A percentile compares a stretch with the other conserved stretches of the same genome.
Conservation (phyloP, 2,888 invertebrate species). For the Linyphia triangularis region DNA sequence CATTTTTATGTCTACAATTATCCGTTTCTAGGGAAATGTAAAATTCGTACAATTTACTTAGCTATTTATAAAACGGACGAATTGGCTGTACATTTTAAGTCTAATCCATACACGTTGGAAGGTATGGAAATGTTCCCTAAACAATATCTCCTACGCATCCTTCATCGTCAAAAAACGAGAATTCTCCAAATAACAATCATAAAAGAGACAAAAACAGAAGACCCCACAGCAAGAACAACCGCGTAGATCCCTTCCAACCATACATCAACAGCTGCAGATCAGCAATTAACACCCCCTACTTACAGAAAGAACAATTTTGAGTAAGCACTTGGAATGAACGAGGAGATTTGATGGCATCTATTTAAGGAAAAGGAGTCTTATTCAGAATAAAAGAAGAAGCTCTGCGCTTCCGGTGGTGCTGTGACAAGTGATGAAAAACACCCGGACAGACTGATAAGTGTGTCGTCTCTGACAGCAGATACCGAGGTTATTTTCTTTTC, state of each 20-base stretch:
- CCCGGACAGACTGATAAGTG: conserved; percentile 25
- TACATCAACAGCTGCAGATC: not conserved
- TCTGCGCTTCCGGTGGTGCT: conserved; percentile 47
- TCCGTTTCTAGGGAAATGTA: too few species aligned
- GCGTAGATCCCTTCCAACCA: not conserved
- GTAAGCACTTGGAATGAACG: conserved; percentile 9
- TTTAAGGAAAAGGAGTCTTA: conserved; percentile 20
- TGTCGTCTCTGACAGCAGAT: not conserved
- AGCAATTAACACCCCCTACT: conserved; percentile 10
- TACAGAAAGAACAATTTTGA: not conserved
- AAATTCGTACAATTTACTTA: too few species aligned
- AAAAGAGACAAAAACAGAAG: not conserved
- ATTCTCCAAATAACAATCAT: not conserved
- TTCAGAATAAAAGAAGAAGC: conserved; percentile 17
- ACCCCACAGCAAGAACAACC: conserved; percentile 12
- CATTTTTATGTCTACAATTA: too few species aligned
- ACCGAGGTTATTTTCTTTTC: not conserved
- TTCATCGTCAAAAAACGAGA: not conserved
- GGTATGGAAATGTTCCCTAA: too few species aligned
- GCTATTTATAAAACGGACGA: too few species aligned
- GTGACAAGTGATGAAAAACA: conserved; percentile 61
- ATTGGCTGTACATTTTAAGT: too few species aligned
- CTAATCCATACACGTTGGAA: too few species aligned
- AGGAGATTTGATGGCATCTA: conserved; percentile 27
- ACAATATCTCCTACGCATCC: not conserved